A percentile compares a stretch with the other conserved stretches of the same genome.
phyloP scores from a whole-genome alignment of 1,140 invertebrate species.

The Zaprionus nigranus region DNA sequence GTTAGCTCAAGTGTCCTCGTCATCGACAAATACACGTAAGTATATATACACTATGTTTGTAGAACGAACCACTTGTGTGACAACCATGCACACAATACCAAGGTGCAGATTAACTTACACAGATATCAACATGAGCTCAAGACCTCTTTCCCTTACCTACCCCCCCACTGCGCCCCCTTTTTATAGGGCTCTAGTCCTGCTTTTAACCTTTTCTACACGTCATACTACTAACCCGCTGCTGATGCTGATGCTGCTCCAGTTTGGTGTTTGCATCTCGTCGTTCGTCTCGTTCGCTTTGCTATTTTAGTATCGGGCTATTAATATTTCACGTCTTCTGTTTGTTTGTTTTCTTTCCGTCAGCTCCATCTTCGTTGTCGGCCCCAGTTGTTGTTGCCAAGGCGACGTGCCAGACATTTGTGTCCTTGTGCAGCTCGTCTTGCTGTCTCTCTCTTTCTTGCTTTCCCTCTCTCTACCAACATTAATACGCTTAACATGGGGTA shows the following conservation, averaged over 20 bases:
- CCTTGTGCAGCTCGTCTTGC: slow-evolving; percentile 30
- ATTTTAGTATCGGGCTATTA: slow-evolving; percentile 79
- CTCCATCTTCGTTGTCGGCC: slow-evolving; percentile 47
- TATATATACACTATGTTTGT: slow-evolving; percentile 1
- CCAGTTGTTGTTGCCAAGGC: slow-evolving; percentile 32
- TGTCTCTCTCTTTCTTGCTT: background rate
- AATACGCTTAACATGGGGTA: slow-evolving; percentile 80
- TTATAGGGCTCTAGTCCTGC: background rate
- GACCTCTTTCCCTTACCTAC: background rate
- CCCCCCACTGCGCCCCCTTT: background rate
- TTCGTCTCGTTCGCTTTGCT: slow-evolving; percentile 46
- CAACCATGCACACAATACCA: slow-evolving; percentile 63
- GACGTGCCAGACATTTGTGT: slow-evolving; percentile 38
- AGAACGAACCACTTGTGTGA: slow-evolving; percentile 39
- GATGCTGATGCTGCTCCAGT: slow-evolving; percentile 4
- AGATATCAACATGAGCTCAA: slow-evolving; percentile 26
- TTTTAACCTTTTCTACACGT: slow-evolving; percentile 43
- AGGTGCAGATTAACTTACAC: slow-evolving; percentile 55
- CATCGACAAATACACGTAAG: background rate
- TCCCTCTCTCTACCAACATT: slow-evolving; percentile 42
- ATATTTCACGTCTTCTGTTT: slow-evolving; percentile 69
- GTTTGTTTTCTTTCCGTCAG: slow-evolving; percentile 50
- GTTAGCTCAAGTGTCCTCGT: background rate
- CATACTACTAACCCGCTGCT: slow-evolving; percentile 15
- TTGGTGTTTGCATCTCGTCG: slow-evolving; percentile 39